A percentile compares a stretch with the other conserved stretches of the same genome.
Conservation (phyloP, 2,113 vertebrate species). For the Eira barbara region DNA sequence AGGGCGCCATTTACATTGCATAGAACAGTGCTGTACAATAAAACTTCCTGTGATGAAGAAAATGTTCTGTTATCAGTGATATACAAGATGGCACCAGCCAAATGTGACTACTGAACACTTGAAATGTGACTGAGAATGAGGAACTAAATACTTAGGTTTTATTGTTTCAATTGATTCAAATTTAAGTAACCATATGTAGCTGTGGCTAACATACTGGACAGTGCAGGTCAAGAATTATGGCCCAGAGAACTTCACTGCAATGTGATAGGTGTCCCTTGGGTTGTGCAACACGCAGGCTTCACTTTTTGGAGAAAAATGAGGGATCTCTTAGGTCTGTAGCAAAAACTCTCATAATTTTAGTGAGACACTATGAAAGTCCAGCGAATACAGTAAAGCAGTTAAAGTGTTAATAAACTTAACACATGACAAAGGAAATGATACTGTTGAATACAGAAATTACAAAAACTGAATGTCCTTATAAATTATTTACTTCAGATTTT, state of each 20-base stretch:
- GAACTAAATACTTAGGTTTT: background rate
- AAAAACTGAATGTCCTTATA: background rate
- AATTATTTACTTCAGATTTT: background rate
- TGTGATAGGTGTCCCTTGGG: background rate
- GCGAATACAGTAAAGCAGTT: background rate
- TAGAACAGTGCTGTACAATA: background rate
- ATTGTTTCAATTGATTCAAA: background rate
- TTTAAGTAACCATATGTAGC: background rate
- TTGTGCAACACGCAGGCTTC: background rate
- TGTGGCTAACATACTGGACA: background rate
- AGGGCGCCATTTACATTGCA: background rate
- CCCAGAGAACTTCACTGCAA: background rate
- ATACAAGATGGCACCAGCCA: background rate
- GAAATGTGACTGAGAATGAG: background rate
- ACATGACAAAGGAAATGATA: background rate
- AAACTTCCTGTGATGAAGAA: background rate
- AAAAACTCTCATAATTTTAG: background rate
- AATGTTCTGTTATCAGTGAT: background rate
- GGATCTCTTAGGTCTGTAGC: background rate
- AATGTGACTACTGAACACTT: background rate
- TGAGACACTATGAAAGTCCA: background rate
- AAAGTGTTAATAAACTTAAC: background rate
- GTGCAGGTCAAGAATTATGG: background rate
- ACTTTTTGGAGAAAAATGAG: background rate
- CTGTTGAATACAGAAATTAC: background rate